Base-by-base conservation (phyloP, 2,797 vertebrate species). In the Aeoliscus strigatus region DNA sequence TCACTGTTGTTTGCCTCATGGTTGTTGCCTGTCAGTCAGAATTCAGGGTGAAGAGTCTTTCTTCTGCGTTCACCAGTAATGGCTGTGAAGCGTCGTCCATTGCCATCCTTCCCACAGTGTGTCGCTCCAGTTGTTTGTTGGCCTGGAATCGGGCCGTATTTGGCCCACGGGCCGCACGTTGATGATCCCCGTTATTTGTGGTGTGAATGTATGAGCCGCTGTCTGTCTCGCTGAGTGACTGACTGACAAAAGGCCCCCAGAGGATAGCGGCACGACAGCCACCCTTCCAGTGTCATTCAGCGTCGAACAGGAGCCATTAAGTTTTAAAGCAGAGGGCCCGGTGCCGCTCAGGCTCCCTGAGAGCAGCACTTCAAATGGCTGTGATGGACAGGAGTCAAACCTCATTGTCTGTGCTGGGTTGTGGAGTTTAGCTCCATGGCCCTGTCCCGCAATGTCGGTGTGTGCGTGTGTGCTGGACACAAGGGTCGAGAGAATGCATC, bases 311-410 rank as follows among this genome's bases (percentile, higher is more conserved):
- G 54, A 75, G 77, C 73, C 75, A 79, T 87, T 85, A 80, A 85
- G 71, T 86, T 86, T 86, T 78, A 73, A 85, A 85, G 73, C 72
- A 66, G 75, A 47, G 48, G 66, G 64, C 53, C 77, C 61, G 61
- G 23, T 40, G 59, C 60, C 40, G 25, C 66, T 81, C 72, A 73
- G 60, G 42, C 29, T 59, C 43, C 69, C 41, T 41, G 47, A 59
- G 66, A 56, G 49, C 73, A 49, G 46, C 58, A 59, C 60, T 76
- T 82, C 51, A 77, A 84, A 83, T 16, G 18, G 27, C 36, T 21
- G 6, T 85, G 86, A 86, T 60, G 67, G 83, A 85, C 82, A 85
- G 73, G 79, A 82, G 77, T 75, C 57, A 71, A 66, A 69, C 73
- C 75, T 39, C 56, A 55, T 51, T 27, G 66, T 59, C 54, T 53